A percentile compares a stretch with the other conserved stretches of the same genome.
Evolutionary conservation across 35 echinoderm and acorn worm species (phyloP).

Genomic region (Stichopus chloronotus): DNA sequence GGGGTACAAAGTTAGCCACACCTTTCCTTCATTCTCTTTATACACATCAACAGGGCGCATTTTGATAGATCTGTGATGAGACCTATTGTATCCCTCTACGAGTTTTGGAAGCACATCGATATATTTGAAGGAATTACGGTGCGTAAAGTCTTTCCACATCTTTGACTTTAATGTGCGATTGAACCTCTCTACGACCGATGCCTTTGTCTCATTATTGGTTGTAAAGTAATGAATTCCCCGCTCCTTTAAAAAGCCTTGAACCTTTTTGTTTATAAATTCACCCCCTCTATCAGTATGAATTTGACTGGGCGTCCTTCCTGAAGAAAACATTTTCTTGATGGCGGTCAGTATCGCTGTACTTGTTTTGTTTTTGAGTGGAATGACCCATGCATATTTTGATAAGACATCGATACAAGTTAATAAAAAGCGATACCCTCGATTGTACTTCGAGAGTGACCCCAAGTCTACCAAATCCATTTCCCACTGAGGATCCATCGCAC

Average conservation of each 20-base stretch:
- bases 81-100: not conserved
- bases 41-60: constrained; percentile 14
- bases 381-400: constrained; percentile 61
- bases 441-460: constrained; percentile 30
- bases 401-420: too few relatives aligned
- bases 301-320: constrained; percentile 42
- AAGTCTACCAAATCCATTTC: constrained; percentile 60
- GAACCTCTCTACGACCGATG: not conserved
- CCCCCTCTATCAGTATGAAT: constrained; percentile 37
- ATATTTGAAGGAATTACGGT: constrained; percentile 5
- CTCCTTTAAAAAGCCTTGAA: not conserved
- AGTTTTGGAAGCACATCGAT: constrained; percentile 14
- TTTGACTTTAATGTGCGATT: constrained; percentile 60
- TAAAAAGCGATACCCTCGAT: constrained; percentile 51
- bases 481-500: constrained; percentile 60
- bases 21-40: constrained; percentile 17
- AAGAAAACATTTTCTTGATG: too few relatives aligned
- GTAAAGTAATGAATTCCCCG: constrained; percentile 1
- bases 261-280: not conserved
- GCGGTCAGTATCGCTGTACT: constrained; percentile 18
- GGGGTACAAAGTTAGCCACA: constrained; percentile 6
- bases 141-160: constrained; percentile 57
- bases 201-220: constrained; percentile 73
- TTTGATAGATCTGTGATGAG: constrained; percentile 20
- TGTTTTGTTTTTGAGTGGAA: constrained; percentile 58